Evolutionary conservation across 2,113 vertebrate genomes (phyloP), one percentile per base, ranked within the genome.

Genomic region (Plestiodon gilberti): DNA sequence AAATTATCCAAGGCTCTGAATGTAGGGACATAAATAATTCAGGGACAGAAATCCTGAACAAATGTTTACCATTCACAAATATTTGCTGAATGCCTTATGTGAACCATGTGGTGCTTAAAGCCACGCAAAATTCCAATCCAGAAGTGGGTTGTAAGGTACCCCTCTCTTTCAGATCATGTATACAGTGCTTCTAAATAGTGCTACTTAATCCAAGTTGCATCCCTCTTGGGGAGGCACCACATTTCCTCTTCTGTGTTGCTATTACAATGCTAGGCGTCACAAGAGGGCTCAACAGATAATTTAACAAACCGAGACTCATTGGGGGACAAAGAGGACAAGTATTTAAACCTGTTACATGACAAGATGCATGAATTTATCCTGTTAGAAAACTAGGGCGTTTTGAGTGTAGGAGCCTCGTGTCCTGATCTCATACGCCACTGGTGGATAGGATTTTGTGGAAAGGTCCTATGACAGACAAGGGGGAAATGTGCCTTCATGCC

Each of bases 1-100:
- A 86, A 86, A 88, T 83, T 84, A 83, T 75, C 69, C 62, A 74
- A 40, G 35, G 35, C 14, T 43, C 17, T 80, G 76, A 55, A 79
- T 62, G 64, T 10, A 17, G 20, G 20, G 35, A 18, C 83, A 67
- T 77, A n/a, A 80, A 77, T 83, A 59, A 82, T 69, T 30, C 48
- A 75, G 43, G n/a, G 52, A 8, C 62, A 76, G 23, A 82, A 76
- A 69, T 82, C 74, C 35, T 28, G 35, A 77, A 48, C 55, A 87
- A 78, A 43, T 14, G 3, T 70, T 82, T 43, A 30, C 52, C 74
- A 57, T 77, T 77, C 62, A 82, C 48, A 69, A 81, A 77, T 76
- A 82, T 76, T 82, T 67, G 59, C 38, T 33, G 52, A 87, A 61
- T 59, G 13, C 65, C 33, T 59, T 59, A n/a, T 35, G 65, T 25